Evolutionary conservation across 2,888 invertebrate genomes (phyloP).

Genomic region (Chalcosyrphus nemorum): DNA sequence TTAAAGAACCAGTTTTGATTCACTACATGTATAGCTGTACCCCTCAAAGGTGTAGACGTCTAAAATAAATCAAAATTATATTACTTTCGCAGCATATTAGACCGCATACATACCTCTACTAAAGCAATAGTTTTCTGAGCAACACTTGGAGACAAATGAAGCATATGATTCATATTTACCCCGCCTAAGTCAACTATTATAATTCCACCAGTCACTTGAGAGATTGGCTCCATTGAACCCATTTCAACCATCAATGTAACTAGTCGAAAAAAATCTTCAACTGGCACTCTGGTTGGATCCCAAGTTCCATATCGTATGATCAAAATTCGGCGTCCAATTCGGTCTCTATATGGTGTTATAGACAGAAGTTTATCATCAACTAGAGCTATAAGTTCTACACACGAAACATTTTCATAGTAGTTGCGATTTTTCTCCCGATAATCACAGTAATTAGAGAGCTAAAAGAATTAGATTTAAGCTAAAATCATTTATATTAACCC

Average conservation of each 20-base stretch:
- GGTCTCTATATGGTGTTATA: conserved; percentile 90
- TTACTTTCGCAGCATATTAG: too few species aligned
- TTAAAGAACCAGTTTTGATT: conserved; percentile 93
- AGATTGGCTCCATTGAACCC: conserved; percentile 88
- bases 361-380: conserved; percentile 87
- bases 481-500: too few species aligned
- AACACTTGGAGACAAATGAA: conserved; percentile 88
- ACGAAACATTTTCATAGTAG: conserved; percentile 87
- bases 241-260: conserved; percentile 88
- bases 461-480: conserved; percentile 3
- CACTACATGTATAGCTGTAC: conserved; percentile 89
- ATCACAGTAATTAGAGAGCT: conserved; percentile 88
- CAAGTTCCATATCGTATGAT: conserved; percentile 90
- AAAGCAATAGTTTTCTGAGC: conserved; percentile 87
- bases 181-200: conserved; percentile 89
- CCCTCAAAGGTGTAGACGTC: conserved; percentile 89
- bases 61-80: conserved; percentile 79
- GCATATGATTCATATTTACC: conserved; percentile 87
- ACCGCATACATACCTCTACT: conserved; percentile 84
- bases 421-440: conserved; percentile 89
- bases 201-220: conserved; percentile 90
- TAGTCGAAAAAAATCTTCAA: conserved; percentile 88
- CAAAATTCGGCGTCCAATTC: conserved; percentile 86
- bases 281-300: conserved; percentile 86
- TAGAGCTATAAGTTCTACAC: conserved; percentile 85